Evolutionary conservation across 2,113 vertebrate species (phyloP).

Genomic region (Daboia siamensis): DNA sequence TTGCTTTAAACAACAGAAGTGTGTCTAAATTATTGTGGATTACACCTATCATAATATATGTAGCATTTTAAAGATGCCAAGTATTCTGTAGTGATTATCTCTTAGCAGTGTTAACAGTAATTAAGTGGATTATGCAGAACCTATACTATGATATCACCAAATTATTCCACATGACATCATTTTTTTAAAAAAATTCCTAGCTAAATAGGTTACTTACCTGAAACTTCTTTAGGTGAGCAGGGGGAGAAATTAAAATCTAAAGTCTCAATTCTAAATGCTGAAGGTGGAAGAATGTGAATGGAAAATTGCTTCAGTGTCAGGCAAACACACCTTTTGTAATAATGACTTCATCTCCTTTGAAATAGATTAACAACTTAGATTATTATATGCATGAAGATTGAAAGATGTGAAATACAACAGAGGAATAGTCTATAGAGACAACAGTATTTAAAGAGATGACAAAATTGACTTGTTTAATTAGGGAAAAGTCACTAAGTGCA

Average conservation of each 20-base stretch:
- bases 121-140: not conserved
- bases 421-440: not conserved
- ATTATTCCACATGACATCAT: not conserved
- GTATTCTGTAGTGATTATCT: not conserved
- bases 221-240: constrained; percentile 31
- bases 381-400: not conserved
- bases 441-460: not conserved
- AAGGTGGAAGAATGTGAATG: constrained; percentile 12
- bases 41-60: not conserved
- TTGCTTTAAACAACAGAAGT: not conserved
- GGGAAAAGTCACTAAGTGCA: too few species aligned
- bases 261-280: not conserved
- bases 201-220: not conserved
- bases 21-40: not conserved
- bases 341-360: not conserved
- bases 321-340: not conserved
- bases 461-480: not conserved
- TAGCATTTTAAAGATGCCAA: not conserved
- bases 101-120: not conserved
- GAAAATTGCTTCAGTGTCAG: not conserved
- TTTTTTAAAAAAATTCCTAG: not conserved
- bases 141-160: not conserved
- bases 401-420: not conserved
- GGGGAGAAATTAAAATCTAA: constrained; percentile 19
- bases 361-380: not conserved